Conservation (phyloP, 2,888 invertebrate species). For the Sclerodermus sp. region DNA sequence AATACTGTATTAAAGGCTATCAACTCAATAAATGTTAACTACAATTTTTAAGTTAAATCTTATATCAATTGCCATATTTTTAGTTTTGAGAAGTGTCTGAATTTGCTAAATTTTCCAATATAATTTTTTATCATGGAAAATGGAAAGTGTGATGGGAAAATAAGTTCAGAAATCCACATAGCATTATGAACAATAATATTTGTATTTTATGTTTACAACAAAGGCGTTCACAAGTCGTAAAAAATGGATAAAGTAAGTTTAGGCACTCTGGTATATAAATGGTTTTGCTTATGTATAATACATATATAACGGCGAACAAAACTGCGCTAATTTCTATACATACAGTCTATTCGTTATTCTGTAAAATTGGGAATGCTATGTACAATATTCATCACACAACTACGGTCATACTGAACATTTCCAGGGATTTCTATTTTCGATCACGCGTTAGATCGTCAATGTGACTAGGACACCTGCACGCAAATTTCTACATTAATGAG, state of each 20-base stretch:
- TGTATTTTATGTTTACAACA: too few species aligned
- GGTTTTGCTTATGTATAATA: slow-evolving; percentile 21
- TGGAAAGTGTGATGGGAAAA: too few species aligned
- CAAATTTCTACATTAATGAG: not conserved
- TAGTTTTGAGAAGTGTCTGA: too few species aligned
- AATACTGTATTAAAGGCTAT: slow-evolving; percentile 31
- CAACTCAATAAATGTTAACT: slow-evolving; percentile 37
- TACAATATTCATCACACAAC: slow-evolving; percentile 33
- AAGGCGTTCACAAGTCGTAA: slow-evolving; percentile 32
- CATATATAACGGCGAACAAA: slow-evolving; percentile 6
- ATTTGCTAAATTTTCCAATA: too few species aligned
- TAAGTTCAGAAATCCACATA: too few species aligned
- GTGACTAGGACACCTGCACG: slow-evolving; percentile 30
- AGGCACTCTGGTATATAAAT: slow-evolving; percentile 41
- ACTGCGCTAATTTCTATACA: too few species aligned
- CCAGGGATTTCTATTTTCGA: slow-evolving; percentile 15
- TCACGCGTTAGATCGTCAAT: slow-evolving; percentile 8
- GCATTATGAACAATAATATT: too few species aligned
- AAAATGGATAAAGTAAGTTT: slow-evolving; percentile 32
- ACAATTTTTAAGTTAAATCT: slow-evolving; percentile 21
- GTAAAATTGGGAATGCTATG: slow-evolving; percentile 45
- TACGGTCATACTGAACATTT: slow-evolving; percentile 14
- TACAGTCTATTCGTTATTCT: not conserved
- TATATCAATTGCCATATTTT: too few species aligned
- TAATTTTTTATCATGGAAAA: too few species aligned